Conservation (phyloP, 1,140 invertebrate species). For the Temnothorax nylanderi region DNA sequence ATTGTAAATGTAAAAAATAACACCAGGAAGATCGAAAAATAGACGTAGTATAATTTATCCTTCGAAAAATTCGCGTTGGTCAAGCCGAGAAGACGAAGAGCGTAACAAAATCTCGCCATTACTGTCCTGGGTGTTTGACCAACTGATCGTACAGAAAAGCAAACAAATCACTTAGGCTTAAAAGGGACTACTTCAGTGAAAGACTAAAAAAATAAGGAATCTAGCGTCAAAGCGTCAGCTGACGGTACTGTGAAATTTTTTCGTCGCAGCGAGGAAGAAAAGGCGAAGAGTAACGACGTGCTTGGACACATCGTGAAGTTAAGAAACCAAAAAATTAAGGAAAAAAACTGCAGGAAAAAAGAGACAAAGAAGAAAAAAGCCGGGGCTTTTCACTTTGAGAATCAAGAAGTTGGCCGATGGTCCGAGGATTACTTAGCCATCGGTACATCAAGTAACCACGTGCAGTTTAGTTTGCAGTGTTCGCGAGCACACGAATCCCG, state of each 20-base stretch:
- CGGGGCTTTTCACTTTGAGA: constrained; percentile 73
- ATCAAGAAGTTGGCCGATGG: constrained; percentile 74
- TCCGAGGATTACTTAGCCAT: constrained; percentile 71
- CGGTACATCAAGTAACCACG: constrained; percentile 69
- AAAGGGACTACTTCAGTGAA: constrained; percentile 57
- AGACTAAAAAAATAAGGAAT: constrained; percentile 44
- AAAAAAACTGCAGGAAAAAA: neutral
- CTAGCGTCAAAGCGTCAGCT: neutral
- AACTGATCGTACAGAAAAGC: constrained; percentile 72
- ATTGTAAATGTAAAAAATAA: neutral
- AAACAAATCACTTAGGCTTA: constrained; percentile 66
- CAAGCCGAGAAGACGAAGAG: neutral
- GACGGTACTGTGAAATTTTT: constrained; percentile 15
- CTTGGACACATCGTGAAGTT: neutral
- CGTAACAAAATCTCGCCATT: constrained; percentile 1
- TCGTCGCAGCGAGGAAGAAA: neutral
- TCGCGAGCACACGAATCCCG: constrained; percentile 18
- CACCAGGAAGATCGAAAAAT: neutral
- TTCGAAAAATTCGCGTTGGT: neutral
- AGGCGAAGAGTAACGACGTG: neutral
- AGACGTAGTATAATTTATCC: neutral
- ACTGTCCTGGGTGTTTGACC: constrained; percentile 60
- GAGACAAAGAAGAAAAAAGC: neutral
- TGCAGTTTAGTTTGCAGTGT: constrained; percentile 62
- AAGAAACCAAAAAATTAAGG: neutral